A percentile compares a stretch with the other conserved stretches of the same genome.
These are phyloP conservation scores for Huso huso DNA, from an alignment of 2,797 vertebrate genomes.

Conservation along the genomic window DNA sequence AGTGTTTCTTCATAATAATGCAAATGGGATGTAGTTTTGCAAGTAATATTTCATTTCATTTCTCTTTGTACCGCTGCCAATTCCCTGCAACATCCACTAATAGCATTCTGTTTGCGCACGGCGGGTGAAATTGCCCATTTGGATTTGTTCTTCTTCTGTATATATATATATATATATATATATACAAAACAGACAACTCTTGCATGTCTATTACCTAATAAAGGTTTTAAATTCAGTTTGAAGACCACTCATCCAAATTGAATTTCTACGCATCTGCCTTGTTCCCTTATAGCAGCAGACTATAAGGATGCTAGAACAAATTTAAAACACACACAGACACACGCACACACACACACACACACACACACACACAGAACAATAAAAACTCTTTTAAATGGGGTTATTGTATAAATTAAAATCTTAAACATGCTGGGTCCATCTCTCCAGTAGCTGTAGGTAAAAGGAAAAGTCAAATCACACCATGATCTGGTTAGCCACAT, in stretches of 20 bases:
- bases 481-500: no score
- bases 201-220: not conserved
- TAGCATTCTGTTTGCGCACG: not conserved
- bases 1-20: slow-evolving; percentile 1
- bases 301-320: no score
- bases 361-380: no score
- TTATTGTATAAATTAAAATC: no score
- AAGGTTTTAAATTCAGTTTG: not conserved
- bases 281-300: not conserved
- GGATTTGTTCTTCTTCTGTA: not conserved
- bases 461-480: no score
- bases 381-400: no score
- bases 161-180: no score
- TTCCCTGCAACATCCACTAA: slow-evolving; percentile 2
- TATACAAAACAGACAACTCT: no score
- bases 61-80: not conserved
- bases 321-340: no score
- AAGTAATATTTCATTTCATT: slow-evolving; percentile 4
- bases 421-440: no score
- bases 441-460: no score
- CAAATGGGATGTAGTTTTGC: not conserved
- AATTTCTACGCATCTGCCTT: not conserved
- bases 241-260: not conserved
- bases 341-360: no score
- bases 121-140: slow-evolving; percentile 6